Conservation (phyloP, 1,140 invertebrate genomes). For the Odontomachus brunneus region DNA sequence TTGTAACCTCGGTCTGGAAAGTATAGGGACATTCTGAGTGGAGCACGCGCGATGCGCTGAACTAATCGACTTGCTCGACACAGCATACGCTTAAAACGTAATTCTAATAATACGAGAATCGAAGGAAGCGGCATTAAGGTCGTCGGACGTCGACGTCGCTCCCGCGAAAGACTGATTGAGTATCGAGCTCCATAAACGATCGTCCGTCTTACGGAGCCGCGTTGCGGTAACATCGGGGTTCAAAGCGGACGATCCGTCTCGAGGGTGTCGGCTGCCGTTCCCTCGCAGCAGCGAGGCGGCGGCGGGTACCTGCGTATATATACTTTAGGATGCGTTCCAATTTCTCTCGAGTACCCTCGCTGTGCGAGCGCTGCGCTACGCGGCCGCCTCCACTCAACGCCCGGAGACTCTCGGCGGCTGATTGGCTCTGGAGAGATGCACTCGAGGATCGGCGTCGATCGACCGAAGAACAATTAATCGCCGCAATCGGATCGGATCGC, state of each 20-base stretch:
- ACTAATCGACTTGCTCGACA: neutral
- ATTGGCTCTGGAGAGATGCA: conserved; percentile 64
- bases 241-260: conserved; percentile 63
- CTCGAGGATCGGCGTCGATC: conserved; percentile 57
- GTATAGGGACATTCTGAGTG: neutral
- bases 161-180: conserved; percentile 44
- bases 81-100: neutral
- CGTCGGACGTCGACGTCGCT: conserved; percentile 5
- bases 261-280: conserved; percentile 50
- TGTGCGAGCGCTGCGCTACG: conserved; percentile 34
- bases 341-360: conserved; percentile 61
- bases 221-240: conserved; percentile 51
- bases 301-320: conserved; percentile 45
- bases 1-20: no score
- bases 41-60: neutral
- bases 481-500: conserved; percentile 41
- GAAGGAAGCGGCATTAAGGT: neutral
- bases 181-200: conserved; percentile 50
- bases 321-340: conserved; percentile 67
- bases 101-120: neutral
- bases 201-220: conserved; percentile 42
- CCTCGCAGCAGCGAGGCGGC: conserved; percentile 34
- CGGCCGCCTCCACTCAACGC: conserved; percentile 33
- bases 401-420: conserved; percentile 61
- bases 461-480: conserved; percentile 64